Evolutionary conservation across 2,888 invertebrate genomes (phyloP).

Genomic region (Lasioglossum marginatum): DNA sequence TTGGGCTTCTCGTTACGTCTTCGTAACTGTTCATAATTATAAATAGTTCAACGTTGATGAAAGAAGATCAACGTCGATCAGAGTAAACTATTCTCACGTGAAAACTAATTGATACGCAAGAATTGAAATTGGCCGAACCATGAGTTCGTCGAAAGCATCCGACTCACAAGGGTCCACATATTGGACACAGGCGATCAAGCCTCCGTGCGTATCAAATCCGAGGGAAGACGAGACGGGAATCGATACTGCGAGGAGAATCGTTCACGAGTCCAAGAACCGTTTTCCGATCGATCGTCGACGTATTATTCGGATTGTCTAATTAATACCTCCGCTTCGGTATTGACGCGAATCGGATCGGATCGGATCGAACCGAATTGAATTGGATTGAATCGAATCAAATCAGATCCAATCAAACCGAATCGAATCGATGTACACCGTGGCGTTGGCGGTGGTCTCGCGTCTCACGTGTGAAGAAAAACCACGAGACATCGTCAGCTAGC

Average conservation of each 20-base stretch:
- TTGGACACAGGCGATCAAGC: neutral
- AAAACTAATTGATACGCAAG: neutral
- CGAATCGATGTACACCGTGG: slow-evolving; percentile 61
- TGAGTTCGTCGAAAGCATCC: neutral
- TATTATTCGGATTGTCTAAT: slow-evolving; percentile 6
- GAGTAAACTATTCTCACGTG: neutral
- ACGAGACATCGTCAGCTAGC: neutral
- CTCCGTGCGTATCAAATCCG: neutral
- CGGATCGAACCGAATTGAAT: neutral
- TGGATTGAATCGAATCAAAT: slow-evolving; percentile 37
- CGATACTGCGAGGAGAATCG: neutral
- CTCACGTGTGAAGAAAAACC: neutral
- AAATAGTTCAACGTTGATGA: too few relatives aligned
- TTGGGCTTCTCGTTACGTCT: too few relatives aligned
- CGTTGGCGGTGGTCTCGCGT: neutral
- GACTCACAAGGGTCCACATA: neutral
- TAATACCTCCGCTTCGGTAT: neutral
- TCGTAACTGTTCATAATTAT: too few relatives aligned
- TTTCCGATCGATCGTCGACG: neutral
- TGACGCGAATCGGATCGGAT: neutral
- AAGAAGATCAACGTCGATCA: neutral
- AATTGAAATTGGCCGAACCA: neutral
- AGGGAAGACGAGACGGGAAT: neutral
- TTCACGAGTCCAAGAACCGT: neutral
- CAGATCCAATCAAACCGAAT: neutral